Evolutionary conservation across 2,888 invertebrate genomes (phyloP).

Genomic region (Furcula furcula): DNA sequence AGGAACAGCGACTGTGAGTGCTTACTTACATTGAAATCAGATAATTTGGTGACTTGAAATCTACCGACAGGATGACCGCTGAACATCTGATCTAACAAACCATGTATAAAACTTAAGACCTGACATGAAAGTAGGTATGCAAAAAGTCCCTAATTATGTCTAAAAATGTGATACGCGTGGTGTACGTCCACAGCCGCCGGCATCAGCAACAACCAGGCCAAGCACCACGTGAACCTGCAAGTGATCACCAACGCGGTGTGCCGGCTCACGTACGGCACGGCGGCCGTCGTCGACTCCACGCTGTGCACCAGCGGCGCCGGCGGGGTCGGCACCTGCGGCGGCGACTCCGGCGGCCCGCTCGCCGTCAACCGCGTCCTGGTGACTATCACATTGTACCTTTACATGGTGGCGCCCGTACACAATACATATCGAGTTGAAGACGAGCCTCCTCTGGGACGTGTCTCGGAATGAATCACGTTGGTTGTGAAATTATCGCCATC

Average conservation of each 20-base stretch:
- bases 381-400: too few species aligned
- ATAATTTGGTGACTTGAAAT: background rate
- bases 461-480: too few species aligned
- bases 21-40: background rate
- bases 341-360: slow-evolving; percentile 42
- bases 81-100: background rate
- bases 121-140: background rate
- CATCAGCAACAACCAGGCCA: slow-evolving; percentile 25
- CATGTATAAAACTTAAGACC: background rate
- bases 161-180: background rate
- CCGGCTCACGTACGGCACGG: slow-evolving; percentile 27
- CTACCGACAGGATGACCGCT: background rate
- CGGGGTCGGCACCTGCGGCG: slow-evolving; percentile 45
- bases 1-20: slow-evolving; percentile 32
- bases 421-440: too few species aligned
- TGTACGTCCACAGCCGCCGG: slow-evolving; percentile 13
- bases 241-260: slow-evolving; percentile 41
- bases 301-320: slow-evolving; percentile 38
- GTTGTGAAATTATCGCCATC: too few species aligned
- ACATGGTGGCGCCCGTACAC: too few species aligned
- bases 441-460: too few species aligned
- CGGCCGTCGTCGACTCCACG: slow-evolving; percentile 25
- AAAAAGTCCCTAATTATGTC: background rate
- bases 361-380: slow-evolving; percentile 20
- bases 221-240: slow-evolving; percentile 55